Conservation (phyloP, 2,888 invertebrate species). For the Hipparchia semele region DNA sequence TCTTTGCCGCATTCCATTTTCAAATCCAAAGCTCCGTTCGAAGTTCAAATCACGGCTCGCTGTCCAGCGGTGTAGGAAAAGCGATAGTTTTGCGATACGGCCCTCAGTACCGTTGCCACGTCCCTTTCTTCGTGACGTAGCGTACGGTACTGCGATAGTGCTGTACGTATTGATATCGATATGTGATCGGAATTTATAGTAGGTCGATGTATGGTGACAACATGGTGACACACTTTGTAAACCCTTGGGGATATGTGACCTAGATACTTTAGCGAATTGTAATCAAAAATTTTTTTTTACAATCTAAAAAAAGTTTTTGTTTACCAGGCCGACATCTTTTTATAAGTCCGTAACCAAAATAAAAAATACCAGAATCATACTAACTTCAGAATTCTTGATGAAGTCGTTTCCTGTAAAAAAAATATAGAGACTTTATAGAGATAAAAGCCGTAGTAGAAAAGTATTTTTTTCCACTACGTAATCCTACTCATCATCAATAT, state of each 20-base stretch:
- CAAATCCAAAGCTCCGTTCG: conserved; percentile 16
- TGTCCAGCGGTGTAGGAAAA: conserved; percentile 54
- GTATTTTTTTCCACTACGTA: too few species aligned
- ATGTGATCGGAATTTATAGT: conserved; percentile 9
- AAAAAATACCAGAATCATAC: not conserved
- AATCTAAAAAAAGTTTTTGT: not conserved
- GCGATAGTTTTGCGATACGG: conserved; percentile 72
- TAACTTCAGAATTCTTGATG: not conserved
- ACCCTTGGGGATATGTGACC: conserved; percentile 6
- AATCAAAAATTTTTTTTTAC: not conserved
- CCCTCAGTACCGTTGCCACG: conserved; percentile 67
- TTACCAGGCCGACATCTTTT: not conserved
- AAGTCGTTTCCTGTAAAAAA: too few species aligned
- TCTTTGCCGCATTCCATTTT: conserved; percentile 23
- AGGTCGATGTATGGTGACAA: conserved; percentile 1
- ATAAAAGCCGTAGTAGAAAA: too few species aligned
- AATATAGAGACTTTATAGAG: too few species aligned
- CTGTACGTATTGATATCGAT: conserved; percentile 43
- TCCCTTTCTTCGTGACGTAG: conserved; percentile 82
- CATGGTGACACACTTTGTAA: conserved; percentile 23
- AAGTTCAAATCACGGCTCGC: conserved; percentile 14
- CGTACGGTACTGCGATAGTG: conserved; percentile 74
- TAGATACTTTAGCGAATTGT: not conserved
- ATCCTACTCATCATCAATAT: too few species aligned
- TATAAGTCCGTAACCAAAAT: too few species aligned